Evolutionary conservation across 2,113 vertebrate genomes (phyloP).

Genomic region (Vulpes lagopus): DNA sequence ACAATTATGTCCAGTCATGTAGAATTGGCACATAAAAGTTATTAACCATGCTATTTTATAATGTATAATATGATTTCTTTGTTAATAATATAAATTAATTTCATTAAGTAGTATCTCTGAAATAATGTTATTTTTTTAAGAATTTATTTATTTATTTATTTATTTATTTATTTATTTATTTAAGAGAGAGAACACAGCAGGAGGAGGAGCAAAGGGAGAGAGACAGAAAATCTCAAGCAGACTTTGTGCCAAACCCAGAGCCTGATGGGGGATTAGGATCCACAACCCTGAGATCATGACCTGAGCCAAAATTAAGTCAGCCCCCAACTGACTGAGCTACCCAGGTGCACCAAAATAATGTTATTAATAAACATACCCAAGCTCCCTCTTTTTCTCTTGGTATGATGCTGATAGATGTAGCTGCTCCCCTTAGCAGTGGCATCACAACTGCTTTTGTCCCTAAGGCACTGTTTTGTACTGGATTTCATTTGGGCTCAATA

Average conservation of each 20-base stretch:
- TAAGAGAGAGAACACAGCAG: background rate
- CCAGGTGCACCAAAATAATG: background rate
- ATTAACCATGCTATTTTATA: conserved; percentile 44
- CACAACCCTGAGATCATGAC: background rate
- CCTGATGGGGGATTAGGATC: background rate
- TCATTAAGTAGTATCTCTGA: conserved; percentile 11
- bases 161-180: too few relatives aligned
- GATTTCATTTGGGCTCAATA: conserved; percentile 69
- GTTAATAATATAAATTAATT: conserved; percentile 66
- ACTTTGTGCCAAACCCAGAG: background rate
- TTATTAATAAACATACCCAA: conserved; percentile 15
- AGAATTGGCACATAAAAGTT: background rate
- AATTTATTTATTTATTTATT: background rate
- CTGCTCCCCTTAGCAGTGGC: background rate
- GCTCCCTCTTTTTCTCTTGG: background rate
- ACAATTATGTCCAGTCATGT: background rate
- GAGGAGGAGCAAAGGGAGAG: background rate
- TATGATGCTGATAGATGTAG: background rate
- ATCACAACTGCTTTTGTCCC: conserved; percentile 13
- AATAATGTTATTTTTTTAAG: background rate
- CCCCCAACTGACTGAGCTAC: background rate
- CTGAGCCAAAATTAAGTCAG: background rate
- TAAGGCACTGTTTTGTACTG: conserved; percentile 29
- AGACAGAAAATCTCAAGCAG: background rate
- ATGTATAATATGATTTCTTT: background rate